Conservation (phyloP, 2,797 vertebrate species). For the Podarcis lilfordi region DNA sequence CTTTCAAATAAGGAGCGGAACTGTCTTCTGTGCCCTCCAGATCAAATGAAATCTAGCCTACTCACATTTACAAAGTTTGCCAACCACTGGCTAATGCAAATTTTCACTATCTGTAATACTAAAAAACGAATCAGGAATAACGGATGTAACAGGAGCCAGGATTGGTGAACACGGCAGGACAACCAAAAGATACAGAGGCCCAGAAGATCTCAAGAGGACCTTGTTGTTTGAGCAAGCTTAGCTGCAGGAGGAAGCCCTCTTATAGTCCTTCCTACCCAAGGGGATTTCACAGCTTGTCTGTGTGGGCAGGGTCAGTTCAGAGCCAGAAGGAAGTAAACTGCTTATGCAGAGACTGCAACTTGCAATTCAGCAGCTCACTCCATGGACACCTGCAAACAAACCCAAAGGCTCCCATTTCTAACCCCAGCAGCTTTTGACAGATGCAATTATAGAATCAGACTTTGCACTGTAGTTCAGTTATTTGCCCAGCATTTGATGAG, state of each 20-base stretch:
- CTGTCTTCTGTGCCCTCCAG: background rate
- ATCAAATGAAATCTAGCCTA: background rate
- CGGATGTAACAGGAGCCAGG: background rate
- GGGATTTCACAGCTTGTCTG: background rate
- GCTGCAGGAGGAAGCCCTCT: background rate
- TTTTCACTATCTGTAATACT: background rate
- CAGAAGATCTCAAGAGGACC: background rate
- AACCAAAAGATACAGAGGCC: background rate
- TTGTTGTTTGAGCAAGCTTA: background rate
- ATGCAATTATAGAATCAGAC: background rate
- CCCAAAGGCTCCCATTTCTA: background rate
- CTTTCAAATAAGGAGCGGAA: background rate
- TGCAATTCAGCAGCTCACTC: background rate
- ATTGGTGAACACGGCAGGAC: background rate
- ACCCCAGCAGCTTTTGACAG: background rate
- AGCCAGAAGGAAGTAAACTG: too few relatives aligned
- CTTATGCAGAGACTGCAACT: background rate
- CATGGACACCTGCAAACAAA: background rate
- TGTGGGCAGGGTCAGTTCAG: too few relatives aligned
- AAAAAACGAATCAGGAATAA: background rate
- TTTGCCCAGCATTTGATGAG: background rate
- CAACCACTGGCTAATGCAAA: background rate
- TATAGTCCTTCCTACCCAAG: background rate
- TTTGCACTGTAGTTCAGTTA: background rate
- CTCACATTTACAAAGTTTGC: background rate